These are phyloP conservation scores for Ochropleura leucogaster DNA, from an alignment of 2,888 invertebrate species.

Conservation along the genomic window DNA sequence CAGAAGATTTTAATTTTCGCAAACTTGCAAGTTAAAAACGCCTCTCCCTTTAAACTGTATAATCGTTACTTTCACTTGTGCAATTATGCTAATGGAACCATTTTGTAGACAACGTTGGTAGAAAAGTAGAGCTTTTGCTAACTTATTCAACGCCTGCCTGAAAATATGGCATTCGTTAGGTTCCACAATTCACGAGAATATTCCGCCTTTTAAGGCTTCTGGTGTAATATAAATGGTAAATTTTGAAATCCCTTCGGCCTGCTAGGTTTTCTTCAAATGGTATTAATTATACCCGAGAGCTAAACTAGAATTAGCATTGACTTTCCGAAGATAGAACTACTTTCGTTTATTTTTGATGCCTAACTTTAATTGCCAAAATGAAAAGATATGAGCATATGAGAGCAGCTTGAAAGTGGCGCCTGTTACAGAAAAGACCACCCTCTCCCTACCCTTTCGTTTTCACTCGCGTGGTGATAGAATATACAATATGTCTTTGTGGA, in stretches of 20 bases:
- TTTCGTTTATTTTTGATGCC: not conserved
- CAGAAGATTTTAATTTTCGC: slow-evolving; percentile 45
- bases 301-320: not conserved
- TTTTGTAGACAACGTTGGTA: slow-evolving; percentile 48
- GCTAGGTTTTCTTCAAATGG: not conserved
- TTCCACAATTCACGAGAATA: slow-evolving; percentile 43
- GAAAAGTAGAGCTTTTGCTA: slow-evolving; percentile 26
- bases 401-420: too few species aligned
- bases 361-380: too few species aligned
- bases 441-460: too few species aligned
- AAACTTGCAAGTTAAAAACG: slow-evolving; percentile 41
- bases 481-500: too few species aligned
- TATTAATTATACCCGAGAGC: not conserved
- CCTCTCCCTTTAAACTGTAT: slow-evolving; percentile 23
- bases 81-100: slow-evolving; percentile 59
- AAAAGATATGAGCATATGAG: too few species aligned
- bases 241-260: not conserved
- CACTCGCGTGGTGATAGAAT: too few species aligned
- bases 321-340: not conserved
- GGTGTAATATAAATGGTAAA: slow-evolving; percentile 45
- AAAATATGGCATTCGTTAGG: slow-evolving; percentile 52
- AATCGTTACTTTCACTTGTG: slow-evolving; percentile 48
- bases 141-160: slow-evolving; percentile 50
- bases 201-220: slow-evolving; percentile 20
- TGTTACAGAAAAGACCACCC: not conserved